phyloP scores from a whole-genome alignment of 2,113 vertebrate genomes.

The Brevimyrus niger region DNA sequence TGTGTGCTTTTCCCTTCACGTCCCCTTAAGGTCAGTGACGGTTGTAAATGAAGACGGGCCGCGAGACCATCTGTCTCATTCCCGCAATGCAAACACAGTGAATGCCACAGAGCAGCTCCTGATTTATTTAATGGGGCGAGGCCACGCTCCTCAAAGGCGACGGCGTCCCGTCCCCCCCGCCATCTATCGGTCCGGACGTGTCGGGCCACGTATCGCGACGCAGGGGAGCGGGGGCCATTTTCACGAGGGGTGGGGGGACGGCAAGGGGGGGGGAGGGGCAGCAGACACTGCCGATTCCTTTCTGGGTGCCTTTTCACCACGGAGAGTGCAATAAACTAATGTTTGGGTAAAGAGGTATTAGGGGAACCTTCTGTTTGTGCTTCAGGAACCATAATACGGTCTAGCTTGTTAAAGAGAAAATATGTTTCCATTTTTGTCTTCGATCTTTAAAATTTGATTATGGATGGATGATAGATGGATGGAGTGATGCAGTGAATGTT shows the following conservation, averaged over 20 bases:
- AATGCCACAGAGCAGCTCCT: conserved; percentile 71
- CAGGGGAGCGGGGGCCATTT: conserved; percentile 32
- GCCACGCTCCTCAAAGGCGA: conserved; percentile 59
- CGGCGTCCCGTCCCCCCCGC: conserved; percentile 47
- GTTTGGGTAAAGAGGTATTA: neutral
- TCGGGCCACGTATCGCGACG: conserved; percentile 32
- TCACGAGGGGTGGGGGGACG: conserved; percentile 49
- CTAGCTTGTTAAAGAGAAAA: neutral
- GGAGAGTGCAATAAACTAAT: neutral
- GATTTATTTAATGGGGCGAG: conserved; percentile 72
- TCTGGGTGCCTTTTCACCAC: neutral
- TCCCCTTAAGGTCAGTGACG: conserved; percentile 54
- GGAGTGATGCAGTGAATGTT: neutral
- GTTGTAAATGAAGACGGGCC: conserved; percentile 71
- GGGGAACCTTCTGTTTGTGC: neutral
- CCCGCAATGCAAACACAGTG: conserved; percentile 59
- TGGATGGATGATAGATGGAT: neutral
- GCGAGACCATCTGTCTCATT: conserved; percentile 47
- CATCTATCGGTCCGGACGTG: conserved; percentile 47
- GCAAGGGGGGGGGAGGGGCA: neutral
- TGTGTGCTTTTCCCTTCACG: conserved; percentile 32
- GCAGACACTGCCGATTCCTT: neutral
- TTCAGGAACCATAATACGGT: neutral
- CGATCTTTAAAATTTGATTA: neutral
- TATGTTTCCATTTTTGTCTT: neutral